Conservation (phyloP, 2,888 invertebrate species). For the Patella pellucida region DNA sequence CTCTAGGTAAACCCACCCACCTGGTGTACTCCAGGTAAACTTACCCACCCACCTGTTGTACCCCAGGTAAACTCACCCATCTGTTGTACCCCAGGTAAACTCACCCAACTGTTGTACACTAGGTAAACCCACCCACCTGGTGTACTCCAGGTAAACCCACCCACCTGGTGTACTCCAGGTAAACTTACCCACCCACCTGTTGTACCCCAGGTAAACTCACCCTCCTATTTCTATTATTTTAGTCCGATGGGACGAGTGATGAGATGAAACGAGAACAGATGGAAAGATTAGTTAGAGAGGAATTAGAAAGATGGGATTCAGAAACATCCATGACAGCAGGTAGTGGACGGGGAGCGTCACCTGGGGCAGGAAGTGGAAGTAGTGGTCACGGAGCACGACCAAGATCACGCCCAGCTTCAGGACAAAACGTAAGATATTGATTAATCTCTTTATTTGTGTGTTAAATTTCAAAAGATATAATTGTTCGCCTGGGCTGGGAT, state of each 20-base stretch:
- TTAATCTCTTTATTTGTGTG: neutral
- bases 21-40: no score
- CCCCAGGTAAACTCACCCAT: no score
- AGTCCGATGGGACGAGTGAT: slow-evolving; percentile 68
- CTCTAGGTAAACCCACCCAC: no score
- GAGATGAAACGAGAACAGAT: slow-evolving; percentile 71
- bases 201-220: neutral
- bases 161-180: neutral
- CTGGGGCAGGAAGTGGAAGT: slow-evolving; percentile 51
- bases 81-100: neutral
- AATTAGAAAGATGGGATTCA: slow-evolving; percentile 70
- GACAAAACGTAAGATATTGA: slow-evolving; percentile 44
- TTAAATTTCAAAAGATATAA: no score
- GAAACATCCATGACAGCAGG: slow-evolving; percentile 61
- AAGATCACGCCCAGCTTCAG: slow-evolving; percentile 56
- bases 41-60: no score
- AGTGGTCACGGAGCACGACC: slow-evolving; percentile 43
- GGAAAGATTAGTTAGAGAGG: slow-evolving; percentile 71
- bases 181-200: no score
- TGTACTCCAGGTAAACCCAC: no score
- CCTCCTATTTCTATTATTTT: slow-evolving; percentile 27
- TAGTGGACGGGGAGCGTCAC: slow-evolving; percentile 56
- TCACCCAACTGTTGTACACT: neutral
- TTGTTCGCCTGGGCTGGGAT: no score
- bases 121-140: neutral